phyloP scores from a whole-genome alignment of 1,140 invertebrate species.

The Mizuhopecten yessoensis region DNA sequence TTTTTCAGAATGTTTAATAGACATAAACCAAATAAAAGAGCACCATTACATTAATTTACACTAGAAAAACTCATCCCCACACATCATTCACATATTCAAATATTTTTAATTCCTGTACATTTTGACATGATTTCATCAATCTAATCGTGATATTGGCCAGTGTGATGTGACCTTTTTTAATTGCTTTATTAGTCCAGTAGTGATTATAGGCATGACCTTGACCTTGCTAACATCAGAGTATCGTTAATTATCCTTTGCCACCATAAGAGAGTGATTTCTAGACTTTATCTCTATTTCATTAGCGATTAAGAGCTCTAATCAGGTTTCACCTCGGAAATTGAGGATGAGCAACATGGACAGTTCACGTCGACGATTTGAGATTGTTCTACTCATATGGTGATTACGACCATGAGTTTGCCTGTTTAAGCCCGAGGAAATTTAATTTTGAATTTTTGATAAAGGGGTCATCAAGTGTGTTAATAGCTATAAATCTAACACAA shows the following conservation, averaged over 20 bases:
- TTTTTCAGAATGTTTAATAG: too few species aligned
- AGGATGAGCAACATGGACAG: not conserved
- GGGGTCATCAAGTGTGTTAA: slow-evolving; percentile 10
- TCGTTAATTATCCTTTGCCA: not conserved
- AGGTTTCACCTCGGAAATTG: not conserved
- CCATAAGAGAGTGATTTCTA: not conserved
- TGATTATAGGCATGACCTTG: not conserved
- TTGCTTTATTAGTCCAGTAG: too few species aligned
- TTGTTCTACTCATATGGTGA: not conserved
- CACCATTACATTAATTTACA: too few species aligned
- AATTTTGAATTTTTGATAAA: slow-evolving; percentile 1
- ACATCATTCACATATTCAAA: too few species aligned
- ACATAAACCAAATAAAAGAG: too few species aligned
- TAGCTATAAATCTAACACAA: slow-evolving; percentile 13
- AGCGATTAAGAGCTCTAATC: not conserved
- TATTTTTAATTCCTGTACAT: too few species aligned
- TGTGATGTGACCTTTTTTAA: too few species aligned
- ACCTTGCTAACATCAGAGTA: not conserved
- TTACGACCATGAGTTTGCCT: not conserved
- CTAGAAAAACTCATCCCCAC: too few species aligned
- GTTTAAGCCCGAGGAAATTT: slow-evolving; percentile 13
- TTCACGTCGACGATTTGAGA: not conserved
- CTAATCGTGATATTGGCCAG: too few species aligned
- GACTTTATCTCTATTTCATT: slow-evolving; percentile 25
- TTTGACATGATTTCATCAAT: too few species aligned